Percentiles rank a stretch among this genome's conserved stretches.
phyloP scores from a whole-genome alignment of 2,113 vertebrate species.

The Psettodes erumei region DNA sequence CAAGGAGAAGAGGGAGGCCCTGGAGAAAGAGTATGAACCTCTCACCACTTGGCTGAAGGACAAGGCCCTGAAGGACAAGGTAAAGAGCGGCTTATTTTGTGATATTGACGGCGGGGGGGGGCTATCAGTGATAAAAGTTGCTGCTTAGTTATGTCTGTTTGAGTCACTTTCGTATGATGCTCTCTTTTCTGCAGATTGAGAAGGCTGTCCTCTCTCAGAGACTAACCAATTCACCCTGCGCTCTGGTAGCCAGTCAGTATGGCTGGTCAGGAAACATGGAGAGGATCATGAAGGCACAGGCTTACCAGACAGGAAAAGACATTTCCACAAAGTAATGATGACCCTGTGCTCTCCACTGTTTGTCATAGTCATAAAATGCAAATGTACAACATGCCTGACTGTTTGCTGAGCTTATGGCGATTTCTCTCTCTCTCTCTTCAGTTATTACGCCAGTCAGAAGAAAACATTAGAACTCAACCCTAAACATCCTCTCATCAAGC shows the following conservation, averaged over 20 bases:
- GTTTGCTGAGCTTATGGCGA: neutral
- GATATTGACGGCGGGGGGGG: too few relatives aligned
- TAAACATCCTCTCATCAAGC: conserved; percentile 95
- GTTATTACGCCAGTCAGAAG: conserved; percentile 98
- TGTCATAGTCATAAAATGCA: neutral
- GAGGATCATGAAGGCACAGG: conserved; percentile 99
- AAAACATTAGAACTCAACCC: conserved; percentile 98
- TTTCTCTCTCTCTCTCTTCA: conserved; percentile 62
- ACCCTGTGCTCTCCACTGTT: neutral
- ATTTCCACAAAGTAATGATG: conserved; percentile 92
- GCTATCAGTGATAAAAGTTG: too few relatives aligned
- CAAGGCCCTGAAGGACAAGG: conserved; percentile 94
- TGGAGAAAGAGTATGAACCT: conserved; percentile 95
- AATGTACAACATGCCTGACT: neutral
- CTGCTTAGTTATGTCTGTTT: neutral
- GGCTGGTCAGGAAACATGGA: conserved; percentile 99
- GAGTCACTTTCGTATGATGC: neutral
- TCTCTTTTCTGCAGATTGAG: conserved; percentile 87
- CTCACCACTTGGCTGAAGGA: conserved; percentile 98
- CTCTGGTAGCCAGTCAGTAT: conserved; percentile 97
- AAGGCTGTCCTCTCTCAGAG: conserved; percentile 96
- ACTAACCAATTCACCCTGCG: conserved; percentile 93
- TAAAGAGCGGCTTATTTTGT: conserved; percentile 61
- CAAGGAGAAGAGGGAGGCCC: conserved; percentile 91
- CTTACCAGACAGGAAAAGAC: conserved; percentile 98